Evolutionary conservation across 2,888 invertebrate genomes (phyloP).

Genomic region (Drosophila mulleri): DNA sequence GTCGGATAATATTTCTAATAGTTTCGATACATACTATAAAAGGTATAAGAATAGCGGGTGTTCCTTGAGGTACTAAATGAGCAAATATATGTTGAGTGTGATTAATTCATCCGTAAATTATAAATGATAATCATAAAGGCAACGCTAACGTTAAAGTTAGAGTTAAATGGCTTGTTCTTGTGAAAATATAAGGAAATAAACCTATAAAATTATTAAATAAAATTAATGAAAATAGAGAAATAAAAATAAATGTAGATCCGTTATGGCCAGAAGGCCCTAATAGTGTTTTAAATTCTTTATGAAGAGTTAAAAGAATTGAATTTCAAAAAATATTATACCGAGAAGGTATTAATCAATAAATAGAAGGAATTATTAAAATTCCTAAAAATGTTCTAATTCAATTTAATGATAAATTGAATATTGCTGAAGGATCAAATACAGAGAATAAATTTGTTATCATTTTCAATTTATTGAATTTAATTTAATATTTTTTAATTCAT

Average conservation of each 20-base stretch:
- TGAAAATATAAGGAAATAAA: slow-evolving; percentile 90
- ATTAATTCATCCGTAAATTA: slow-evolving; percentile 88
- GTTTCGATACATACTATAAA: slow-evolving; percentile 92
- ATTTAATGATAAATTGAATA: not conserved
- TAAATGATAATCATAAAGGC: slow-evolving; percentile 88
- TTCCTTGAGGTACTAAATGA: slow-evolving; percentile 89
- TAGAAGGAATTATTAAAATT: not conserved
- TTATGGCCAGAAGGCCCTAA: slow-evolving; percentile 85
- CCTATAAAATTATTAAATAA: slow-evolving; percentile 89
- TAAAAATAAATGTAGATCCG: slow-evolving; percentile 86
- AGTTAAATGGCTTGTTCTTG: slow-evolving; percentile 88
- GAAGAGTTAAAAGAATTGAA: slow-evolving; percentile 12
- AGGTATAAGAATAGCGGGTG: slow-evolving; percentile 88
- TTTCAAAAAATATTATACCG: not conserved
- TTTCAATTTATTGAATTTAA: slow-evolving; percentile 3
- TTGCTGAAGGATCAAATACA: not conserved
- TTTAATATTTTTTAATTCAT: slow-evolving; percentile 16
- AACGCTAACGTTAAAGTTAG: slow-evolving; percentile 87
- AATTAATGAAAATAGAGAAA: slow-evolving; percentile 86
- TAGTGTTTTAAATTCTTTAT: slow-evolving; percentile 81
- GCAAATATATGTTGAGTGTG: slow-evolving; percentile 88
- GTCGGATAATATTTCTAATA: slow-evolving; percentile 90
- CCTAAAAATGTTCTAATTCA: not conserved
- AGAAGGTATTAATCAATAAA: not conserved
- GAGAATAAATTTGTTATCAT: not conserved